phyloP scores from a whole-genome alignment of 2,113 vertebrate species.

The Cebidichthys violaceus region DNA sequence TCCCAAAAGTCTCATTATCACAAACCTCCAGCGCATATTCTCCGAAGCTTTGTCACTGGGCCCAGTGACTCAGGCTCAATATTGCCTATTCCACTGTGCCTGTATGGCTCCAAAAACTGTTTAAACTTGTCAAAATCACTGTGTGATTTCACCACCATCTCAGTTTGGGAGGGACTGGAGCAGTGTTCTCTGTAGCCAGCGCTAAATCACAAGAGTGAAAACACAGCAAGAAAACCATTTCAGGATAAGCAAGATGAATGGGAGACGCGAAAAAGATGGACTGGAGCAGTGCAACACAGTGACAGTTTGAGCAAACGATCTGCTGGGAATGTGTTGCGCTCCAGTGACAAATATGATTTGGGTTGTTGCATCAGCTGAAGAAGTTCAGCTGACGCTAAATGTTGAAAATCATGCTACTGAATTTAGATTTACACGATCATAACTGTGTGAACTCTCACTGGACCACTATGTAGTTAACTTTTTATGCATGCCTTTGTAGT shows the following conservation, averaged over 20 bases:
- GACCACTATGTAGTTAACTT: conserved; percentile 7
- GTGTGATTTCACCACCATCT: conserved; percentile 27
- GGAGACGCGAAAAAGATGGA: conserved; percentile 25
- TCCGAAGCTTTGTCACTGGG: conserved; percentile 44
- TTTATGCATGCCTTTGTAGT: conserved; percentile 4
- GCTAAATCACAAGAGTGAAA: conserved; percentile 1
- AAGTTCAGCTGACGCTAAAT: conserved; percentile 18
- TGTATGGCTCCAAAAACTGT: conserved; percentile 44
- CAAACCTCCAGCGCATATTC: conserved; percentile 44
- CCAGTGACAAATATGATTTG: conserved; percentile 2
- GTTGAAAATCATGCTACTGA: not conserved
- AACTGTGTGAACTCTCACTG: not conserved
- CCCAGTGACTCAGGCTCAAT: conserved; percentile 47
- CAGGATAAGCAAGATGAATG: conserved; percentile 25
- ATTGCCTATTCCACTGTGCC: conserved; percentile 23
- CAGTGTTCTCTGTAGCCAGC: conserved; percentile 4
- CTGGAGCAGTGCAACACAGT: conserved; percentile 1
- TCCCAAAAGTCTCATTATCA: conserved; percentile 73
- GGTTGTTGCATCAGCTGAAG: conserved; percentile 10
- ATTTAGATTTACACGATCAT: conserved; percentile 11
- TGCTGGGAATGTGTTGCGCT: conserved; percentile 2
- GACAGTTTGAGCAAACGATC: conserved; percentile 26
- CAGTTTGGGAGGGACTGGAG: not conserved
- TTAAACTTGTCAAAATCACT: conserved; percentile 63
- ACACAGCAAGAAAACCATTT: conserved; percentile 11